A percentile compares a stretch with the other conserved stretches of the same genome.
phyloP scores from a whole-genome alignment of 2,888 invertebrate genomes.

The Calameuta filiformis region DNA sequence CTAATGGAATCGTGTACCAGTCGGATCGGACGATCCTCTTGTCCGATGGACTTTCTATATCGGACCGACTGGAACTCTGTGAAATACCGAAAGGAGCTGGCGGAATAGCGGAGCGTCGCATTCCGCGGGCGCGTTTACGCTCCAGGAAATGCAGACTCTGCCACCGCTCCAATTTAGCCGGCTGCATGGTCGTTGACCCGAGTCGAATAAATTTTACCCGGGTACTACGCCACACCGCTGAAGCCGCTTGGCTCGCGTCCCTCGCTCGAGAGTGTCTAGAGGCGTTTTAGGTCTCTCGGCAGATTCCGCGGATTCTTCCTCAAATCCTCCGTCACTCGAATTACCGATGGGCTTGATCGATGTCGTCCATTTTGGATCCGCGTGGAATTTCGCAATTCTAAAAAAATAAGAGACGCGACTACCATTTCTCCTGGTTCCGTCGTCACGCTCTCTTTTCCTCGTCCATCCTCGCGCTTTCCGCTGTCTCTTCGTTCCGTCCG shows the following conservation, averaged over 20 bases:
- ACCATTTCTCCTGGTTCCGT: background rate
- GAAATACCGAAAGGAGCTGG: background rate
- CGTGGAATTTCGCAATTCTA: background rate
- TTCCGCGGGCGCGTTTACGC: conserved; percentile 2
- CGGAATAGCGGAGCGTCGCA: background rate
- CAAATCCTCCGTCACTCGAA: background rate
- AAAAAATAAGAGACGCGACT: background rate
- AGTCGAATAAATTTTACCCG: conserved; percentile 5
- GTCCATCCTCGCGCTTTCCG: background rate
- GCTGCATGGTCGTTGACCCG: conserved; percentile 6
- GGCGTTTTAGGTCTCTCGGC: background rate
- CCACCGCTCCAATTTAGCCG: conserved; percentile 3
- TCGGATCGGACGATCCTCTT: background rate
- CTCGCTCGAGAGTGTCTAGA: background rate
- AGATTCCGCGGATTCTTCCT: background rate
- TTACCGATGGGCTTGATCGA: background rate
- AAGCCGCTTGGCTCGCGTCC: background rate
- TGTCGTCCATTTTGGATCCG: background rate
- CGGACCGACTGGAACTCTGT: background rate
- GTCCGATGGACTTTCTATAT: background rate
- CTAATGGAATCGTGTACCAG: background rate
- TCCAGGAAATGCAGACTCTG: conserved; percentile 4
- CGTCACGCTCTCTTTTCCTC: background rate
- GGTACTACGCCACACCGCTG: background rate
- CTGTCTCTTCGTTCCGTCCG: background rate